Percentiles rank a stretch among this genome's conserved stretches.
phyloP scores from a whole-genome alignment of 2,113 vertebrate species.

The Takifugu bimaculatus region DNA sequence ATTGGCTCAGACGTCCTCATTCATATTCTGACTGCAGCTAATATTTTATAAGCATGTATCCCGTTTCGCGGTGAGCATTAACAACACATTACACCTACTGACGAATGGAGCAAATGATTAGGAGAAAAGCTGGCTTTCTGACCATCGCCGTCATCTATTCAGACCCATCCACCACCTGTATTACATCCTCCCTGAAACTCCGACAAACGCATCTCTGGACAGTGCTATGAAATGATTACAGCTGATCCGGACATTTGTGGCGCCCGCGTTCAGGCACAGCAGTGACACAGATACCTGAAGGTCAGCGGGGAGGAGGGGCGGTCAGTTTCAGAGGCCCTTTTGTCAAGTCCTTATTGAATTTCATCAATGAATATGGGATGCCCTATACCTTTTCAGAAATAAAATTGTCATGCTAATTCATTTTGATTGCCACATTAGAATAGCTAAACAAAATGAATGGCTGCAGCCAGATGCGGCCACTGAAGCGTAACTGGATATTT shows the following conservation, averaged over 20 bases:
- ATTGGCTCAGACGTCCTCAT: too few species aligned
- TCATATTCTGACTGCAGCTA: neutral
- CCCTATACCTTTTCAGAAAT: constrained; percentile 73
- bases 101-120: constrained; percentile 37
- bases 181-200: neutral
- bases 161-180: constrained; percentile 44
- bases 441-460: constrained; percentile 79
- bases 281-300: constrained; percentile 60
- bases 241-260: constrained; percentile 50
- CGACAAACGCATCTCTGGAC: constrained; percentile 39
- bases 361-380: constrained; percentile 65
- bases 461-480: constrained; percentile 68
- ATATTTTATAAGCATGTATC: constrained; percentile 20
- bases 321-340: constrained; percentile 63
- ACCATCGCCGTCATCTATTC: constrained; percentile 36
- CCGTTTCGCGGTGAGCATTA: constrained; percentile 18
- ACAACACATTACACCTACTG: constrained; percentile 24
- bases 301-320: constrained; percentile 43
- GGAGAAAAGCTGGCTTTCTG: constrained; percentile 27
- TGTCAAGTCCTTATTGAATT: constrained; percentile 71
- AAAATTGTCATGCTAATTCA: constrained; percentile 83
- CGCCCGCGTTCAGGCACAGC: constrained; percentile 33
- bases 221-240: constrained; percentile 45
- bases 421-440: constrained; percentile 79
- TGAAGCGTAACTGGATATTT: constrained; percentile 77